A percentile compares a stretch with the other conserved stretches of the same genome.
Evolutionary conservation across 1,140 invertebrate species (phyloP).

Genomic region (Lepidurus apus): DNA sequence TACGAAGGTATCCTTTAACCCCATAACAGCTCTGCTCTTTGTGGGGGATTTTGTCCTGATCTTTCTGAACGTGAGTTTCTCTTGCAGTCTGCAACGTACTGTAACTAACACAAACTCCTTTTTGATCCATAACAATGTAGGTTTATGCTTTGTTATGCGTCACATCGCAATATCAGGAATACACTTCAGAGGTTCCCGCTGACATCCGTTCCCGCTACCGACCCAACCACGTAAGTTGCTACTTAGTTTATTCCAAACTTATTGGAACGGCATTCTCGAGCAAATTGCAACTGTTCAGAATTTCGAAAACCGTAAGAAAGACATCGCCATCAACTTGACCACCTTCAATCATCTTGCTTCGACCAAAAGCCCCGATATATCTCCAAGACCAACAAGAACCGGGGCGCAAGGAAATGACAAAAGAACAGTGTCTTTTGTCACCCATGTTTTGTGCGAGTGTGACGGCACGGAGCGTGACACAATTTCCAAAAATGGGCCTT

Average conservation of each 20-base stretch:
- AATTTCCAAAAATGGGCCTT: not conserved
- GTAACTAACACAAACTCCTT: not conserved
- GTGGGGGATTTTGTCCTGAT: not conserved
- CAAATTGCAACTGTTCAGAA: not conserved
- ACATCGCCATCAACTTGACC: not conserved
- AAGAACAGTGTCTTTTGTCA: constrained; percentile 13
- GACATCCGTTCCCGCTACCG: not conserved
- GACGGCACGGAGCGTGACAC: not conserved
- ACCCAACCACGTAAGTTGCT: not conserved
- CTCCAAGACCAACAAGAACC: not conserved
- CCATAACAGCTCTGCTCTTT: not conserved
- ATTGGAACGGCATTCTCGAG: not conserved
- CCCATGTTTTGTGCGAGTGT: not conserved
- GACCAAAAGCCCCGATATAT: not conserved
- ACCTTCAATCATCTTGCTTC: not conserved
- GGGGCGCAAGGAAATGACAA: not conserved
- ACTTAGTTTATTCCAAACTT: not conserved
- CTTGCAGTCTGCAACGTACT: not conserved
- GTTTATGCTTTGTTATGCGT: not conserved
- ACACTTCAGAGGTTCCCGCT: not conserved
- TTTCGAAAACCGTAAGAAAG: not conserved
- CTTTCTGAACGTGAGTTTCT: constrained; percentile 6
- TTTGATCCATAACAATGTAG: not conserved
- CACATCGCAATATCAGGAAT: not conserved
- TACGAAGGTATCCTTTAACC: constrained; percentile 2